phyloP scores from a whole-genome alignment of 2,888 invertebrate genomes.

The Ophraella communa region DNA sequence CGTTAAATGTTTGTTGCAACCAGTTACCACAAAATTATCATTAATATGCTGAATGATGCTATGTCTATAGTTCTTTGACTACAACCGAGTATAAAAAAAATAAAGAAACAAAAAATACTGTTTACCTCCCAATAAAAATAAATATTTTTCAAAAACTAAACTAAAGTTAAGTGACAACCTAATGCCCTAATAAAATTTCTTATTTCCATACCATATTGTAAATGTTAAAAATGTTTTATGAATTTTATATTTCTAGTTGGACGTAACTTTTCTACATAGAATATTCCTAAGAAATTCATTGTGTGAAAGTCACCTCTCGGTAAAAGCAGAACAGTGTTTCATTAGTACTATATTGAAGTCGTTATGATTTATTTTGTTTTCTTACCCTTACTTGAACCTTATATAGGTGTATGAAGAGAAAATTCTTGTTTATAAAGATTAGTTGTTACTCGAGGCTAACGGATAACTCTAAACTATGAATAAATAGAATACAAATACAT shows the following conservation, averaged over 20 bases:
- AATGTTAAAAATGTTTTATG: constrained; percentile 10
- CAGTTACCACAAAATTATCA: no score
- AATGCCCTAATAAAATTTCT: constrained; percentile 18
- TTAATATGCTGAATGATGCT: no score
- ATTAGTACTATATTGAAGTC: constrained; percentile 7
- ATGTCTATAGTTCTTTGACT: no score
- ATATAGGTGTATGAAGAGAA: neutral
- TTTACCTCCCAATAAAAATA: no score
- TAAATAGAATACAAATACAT: no score
- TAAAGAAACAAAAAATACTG: no score
- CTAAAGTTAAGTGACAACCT: no score
- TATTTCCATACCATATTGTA: constrained; percentile 12
- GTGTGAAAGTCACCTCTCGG: constrained; percentile 3
- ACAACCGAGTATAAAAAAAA: no score
- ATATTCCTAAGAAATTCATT: constrained; percentile 7
- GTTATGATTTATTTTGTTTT: constrained; percentile 1
- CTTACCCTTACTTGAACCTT: neutral
- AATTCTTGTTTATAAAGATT: neutral
- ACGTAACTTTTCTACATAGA: constrained; percentile 14
- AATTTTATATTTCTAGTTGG: neutral
- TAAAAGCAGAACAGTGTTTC: constrained; percentile 21
- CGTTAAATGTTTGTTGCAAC: no score
- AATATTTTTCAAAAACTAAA: no score
- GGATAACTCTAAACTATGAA: no score
- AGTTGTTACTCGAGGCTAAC: neutral